Evolutionary conservation across 2,797 vertebrate species (phyloP).

Genomic region (Gymnothorax javanicus): DNA sequence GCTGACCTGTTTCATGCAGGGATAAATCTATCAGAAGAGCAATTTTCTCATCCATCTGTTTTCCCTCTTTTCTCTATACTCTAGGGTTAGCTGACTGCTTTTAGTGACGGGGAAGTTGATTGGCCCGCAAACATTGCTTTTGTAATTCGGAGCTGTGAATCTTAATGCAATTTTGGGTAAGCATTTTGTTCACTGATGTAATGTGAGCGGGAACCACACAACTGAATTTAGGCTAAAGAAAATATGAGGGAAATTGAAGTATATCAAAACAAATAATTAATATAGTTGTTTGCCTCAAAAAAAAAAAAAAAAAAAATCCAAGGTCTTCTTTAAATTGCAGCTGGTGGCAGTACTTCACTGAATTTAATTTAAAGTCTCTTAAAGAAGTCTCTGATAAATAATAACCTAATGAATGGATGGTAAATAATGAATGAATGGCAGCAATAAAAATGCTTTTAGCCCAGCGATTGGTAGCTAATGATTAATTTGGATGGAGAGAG

Average conservation of each 20-base stretch:
- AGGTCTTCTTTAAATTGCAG: background rate
- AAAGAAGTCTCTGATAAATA: slow-evolving; percentile 34
- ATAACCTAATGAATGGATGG: slow-evolving; percentile 27
- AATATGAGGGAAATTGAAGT: too few relatives aligned
- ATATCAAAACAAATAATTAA: background rate
- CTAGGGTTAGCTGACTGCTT: background rate
- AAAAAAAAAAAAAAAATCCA: background rate
- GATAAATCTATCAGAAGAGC: background rate
- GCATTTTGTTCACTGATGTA: background rate
- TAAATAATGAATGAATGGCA: slow-evolving; percentile 32
- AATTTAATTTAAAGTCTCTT: slow-evolving; percentile 24
- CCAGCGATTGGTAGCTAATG: slow-evolving; percentile 55
- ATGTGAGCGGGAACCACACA: background rate
- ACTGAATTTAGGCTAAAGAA: background rate
- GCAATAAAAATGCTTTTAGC: slow-evolving; percentile 46
- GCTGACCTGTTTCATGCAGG: background rate
- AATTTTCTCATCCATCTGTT: background rate
- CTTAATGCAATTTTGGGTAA: background rate
- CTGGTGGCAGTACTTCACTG: background rate
- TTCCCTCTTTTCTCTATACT: background rate
- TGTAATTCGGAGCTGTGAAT: background rate
- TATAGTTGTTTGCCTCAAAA: background rate
- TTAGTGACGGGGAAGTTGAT: background rate
- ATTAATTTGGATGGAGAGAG: slow-evolving; percentile 59
- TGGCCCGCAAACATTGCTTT: background rate